A percentile compares a stretch with the other conserved stretches of the same genome.
Evolutionary conservation across 1,140 invertebrate genomes (phyloP).

Genomic region (Meteorus sp.): DNA sequence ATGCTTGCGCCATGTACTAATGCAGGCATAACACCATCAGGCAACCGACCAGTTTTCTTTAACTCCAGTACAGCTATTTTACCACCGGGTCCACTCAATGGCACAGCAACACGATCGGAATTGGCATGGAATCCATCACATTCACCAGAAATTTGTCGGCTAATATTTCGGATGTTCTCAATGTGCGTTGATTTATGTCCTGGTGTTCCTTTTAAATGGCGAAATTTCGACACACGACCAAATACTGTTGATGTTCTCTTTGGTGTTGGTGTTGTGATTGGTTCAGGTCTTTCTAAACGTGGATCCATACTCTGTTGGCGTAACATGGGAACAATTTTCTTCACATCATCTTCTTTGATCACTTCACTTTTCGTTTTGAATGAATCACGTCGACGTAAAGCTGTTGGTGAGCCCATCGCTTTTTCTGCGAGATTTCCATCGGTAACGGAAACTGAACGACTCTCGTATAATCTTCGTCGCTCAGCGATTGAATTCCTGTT

Average conservation of each 20-base stretch:
- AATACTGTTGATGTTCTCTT: conserved; percentile 86
- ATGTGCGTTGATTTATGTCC: conserved; percentile 89
- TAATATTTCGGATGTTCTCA: conserved; percentile 89
- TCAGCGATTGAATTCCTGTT: conserved; percentile 77
- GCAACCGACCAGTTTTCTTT: conserved; percentile 73
- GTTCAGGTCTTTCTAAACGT: conserved; percentile 54
- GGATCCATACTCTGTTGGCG: conserved; percentile 61
- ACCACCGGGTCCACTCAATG: conserved; percentile 84
- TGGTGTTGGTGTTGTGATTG: conserved; percentile 59
- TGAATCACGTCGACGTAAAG: conserved; percentile 66
- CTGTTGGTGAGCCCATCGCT: conserved; percentile 69
- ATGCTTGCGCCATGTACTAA: conserved; percentile 85
- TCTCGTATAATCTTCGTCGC: conserved; percentile 74
- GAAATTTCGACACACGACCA: conserved; percentile 88
- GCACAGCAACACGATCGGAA: conserved; percentile 80
- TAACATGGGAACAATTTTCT: conserved; percentile 59
- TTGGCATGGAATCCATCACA: conserved; percentile 93
- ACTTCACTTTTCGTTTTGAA: conserved; percentile 61
- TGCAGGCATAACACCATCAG: conserved; percentile 81
- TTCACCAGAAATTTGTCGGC: conserved; percentile 88
- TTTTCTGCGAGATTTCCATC: conserved; percentile 66
- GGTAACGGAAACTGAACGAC: conserved; percentile 64
- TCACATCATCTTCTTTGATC: conserved; percentile 62
- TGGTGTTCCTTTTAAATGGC: conserved; percentile 87
- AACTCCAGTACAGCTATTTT: conserved; percentile 87